Conservation (phyloP, 2,113 vertebrate species). For the Rhinolophus ferrumequinum region DNA sequence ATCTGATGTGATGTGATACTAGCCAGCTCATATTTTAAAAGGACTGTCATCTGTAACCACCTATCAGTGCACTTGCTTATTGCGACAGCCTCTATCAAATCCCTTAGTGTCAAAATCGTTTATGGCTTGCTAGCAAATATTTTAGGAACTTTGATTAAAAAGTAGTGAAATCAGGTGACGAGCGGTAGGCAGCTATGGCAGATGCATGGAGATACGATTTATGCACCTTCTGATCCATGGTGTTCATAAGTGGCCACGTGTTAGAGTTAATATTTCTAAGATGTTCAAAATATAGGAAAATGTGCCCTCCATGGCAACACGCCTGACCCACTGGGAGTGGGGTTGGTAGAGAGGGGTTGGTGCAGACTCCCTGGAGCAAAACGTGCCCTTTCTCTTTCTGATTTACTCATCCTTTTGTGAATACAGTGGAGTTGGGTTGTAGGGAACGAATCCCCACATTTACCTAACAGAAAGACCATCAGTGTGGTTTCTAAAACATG, state of each 20-base stretch:
- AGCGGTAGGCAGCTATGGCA: too few relatives aligned
- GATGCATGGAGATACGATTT: fast-evolving
- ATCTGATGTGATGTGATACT: fast-evolving
- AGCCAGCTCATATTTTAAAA: background rate
- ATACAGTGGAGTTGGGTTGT: fast-evolving
- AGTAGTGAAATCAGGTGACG: fast-evolving
- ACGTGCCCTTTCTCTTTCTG: fast-evolving
- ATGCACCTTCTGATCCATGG: background rate
- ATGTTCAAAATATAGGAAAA: background rate
- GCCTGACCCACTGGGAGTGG: fast-evolving
- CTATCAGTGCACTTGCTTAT: too few relatives aligned
- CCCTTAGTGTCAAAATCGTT: fast-evolving
- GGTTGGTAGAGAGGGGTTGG: too few relatives aligned
- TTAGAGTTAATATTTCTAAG: background rate
- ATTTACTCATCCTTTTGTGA: background rate
- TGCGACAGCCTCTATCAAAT: background rate
- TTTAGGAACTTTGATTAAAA: background rate
- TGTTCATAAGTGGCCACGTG: fast-evolving
- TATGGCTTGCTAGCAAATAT: background rate
- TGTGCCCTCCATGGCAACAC: fast-evolving
- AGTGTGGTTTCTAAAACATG: background rate
- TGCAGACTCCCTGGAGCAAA: fast-evolving
- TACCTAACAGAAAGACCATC: background rate
- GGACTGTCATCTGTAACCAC: too few relatives aligned
- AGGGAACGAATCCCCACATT: background rate